Evolutionary conservation across 2,113 vertebrate genomes (phyloP), one percentile per base, ranked within the genome.

Genomic region (Barnardius zonarius): DNA sequence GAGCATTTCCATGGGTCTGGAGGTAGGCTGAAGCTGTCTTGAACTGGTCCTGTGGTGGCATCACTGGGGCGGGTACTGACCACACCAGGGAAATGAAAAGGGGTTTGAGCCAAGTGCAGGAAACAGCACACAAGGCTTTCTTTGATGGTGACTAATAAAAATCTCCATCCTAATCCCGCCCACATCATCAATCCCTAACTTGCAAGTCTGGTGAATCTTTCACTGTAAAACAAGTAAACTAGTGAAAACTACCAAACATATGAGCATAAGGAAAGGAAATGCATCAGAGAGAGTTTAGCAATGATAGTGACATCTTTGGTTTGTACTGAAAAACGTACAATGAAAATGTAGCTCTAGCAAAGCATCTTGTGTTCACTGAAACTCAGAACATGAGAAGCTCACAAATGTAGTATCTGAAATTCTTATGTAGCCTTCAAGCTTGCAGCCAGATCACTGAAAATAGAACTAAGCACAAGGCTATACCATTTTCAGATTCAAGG

Each of bases 11-110:
- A n/a, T n/a, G 39, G 22, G 11, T 5, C 27, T 44, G 35, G 35
- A 59, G 7, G 55, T 0, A 2, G 10, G 27, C 17, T 0, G 1
- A 70, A 25, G 3, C 31, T 1, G 2, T 15, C 7, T 33, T 62
- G 17, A 9, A 67, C 2, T 35, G 3, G 25, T 25, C 20, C 39
- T 41, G 7, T 30, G 11, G 13, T 37, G 3, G 6, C 6, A 51
- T 76, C 0, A 0, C 14, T 62, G 62, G 18, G 23, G 20, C 12
- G 69, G 13, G 25, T 13, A 37, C 18, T 43, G 28, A 30, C 11
- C 31, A 13, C 3, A 7, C 6, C 2, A 28, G 0, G 33, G 0
- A 2, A 4, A 19, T 23, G 12, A 68, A 52, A 81, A 49, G 3
- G 20, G 3, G 43, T 13, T 10, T 75, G 30, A 17, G 10, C 12